phyloP scores from a whole-genome alignment of 2,797 vertebrate genomes.

The Cephalopachus bancanus region DNA sequence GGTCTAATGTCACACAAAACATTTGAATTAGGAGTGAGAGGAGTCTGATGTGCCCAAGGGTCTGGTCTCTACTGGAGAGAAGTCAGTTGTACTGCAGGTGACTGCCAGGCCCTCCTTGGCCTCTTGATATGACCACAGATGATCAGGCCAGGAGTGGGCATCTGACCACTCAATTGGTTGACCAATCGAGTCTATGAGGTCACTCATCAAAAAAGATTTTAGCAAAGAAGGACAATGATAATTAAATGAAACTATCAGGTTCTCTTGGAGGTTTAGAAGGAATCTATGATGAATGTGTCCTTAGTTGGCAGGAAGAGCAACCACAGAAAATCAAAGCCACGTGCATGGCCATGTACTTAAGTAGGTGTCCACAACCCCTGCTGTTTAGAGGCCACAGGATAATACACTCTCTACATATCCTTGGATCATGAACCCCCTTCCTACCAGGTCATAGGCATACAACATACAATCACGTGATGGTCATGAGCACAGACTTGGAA shows the following conservation, averaged over 20 bases:
- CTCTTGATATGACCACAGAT: background rate
- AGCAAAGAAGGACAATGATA: background rate
- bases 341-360: fast-evolving
- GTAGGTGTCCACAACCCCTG: background rate
- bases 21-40: background rate
- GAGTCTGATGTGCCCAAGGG: background rate
- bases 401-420: background rate
- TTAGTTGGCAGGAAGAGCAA: background rate
- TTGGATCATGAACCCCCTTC: too few relatives aligned
- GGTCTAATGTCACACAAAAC: background rate
- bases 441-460: background rate
- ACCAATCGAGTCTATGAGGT: background rate
- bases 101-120: background rate
- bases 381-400: background rate
- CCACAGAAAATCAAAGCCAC: background rate
- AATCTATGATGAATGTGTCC: background rate
- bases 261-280: background rate
- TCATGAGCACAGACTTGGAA: background rate
- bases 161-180: background rate
- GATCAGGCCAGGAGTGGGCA: background rate
- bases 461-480: too few relatives aligned
- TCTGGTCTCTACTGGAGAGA: background rate
- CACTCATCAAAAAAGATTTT: background rate
- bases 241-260: background rate
- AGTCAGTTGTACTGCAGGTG: background rate